Evolutionary conservation across 1,140 invertebrate species (phyloP), one percentile per base, ranked within the genome.

Genomic region (Drosophila suzukii): DNA sequence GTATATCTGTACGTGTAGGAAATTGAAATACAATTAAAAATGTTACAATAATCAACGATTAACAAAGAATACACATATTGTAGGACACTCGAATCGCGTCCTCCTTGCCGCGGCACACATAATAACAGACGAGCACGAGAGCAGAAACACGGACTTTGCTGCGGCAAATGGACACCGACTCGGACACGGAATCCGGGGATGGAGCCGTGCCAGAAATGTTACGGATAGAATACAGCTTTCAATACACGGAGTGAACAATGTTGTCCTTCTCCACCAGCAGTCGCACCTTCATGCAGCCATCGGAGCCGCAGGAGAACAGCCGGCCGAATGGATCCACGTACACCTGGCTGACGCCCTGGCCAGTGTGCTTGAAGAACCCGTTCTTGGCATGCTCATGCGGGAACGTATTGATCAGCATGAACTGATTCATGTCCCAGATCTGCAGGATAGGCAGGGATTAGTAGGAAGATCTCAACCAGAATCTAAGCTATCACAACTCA

Each of bases 201-300:
- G 43, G 15, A 44, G 32, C 7, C 30, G 47, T 30, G 27, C 30
- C 54, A 12, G 58, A 30, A 41, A 56, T 41, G 54, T 27, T 36
- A 60, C 32, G 59, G 41, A 67, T 47, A 65, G 34, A 67, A 67
- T 67, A 67, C 74, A 50, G 41, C n/a, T 58, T 60, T 66, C 85
- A 92, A 90, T 92, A 92, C 73, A 92, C 58, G 11, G 91, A 79
- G 44, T 91, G 91, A 32, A 92, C 88, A 68, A 91, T 89, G 47
- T 88, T 91, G 60, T 92, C 91, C 66, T 91, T 92, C 60, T 92
- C 91, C 53, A 97, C 97, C 76, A 99, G 93, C 91, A 97, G 96
- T 74, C 98, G 94, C 81, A 99, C 97, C 94, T 99, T 99, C 95
- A 99, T 97, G 44, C 98, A 99, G 76, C 98, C 98, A 94, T 99